Evolutionary conservation across 2,113 vertebrate species (phyloP).

Genomic region (Dermatemys mawii): DNA sequence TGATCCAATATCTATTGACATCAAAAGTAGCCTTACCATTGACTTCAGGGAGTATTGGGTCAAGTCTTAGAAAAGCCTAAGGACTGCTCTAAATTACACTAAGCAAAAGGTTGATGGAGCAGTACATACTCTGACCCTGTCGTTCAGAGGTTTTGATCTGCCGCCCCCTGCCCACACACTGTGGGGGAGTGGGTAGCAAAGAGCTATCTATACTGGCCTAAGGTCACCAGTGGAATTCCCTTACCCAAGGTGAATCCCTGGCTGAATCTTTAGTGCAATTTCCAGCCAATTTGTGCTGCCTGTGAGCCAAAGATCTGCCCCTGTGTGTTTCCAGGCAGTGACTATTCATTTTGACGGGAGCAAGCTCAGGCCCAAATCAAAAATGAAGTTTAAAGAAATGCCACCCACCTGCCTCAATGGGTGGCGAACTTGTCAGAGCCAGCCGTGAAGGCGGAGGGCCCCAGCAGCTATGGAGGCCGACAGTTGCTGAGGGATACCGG

Average conservation of each 20-base stretch:
- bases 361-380: neutral
- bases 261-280: neutral
- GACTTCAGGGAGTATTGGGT: neutral
- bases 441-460: too few relatives aligned
- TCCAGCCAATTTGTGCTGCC: neutral
- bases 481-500: neutral
- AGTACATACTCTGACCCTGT: neutral
- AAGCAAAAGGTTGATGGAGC: neutral
- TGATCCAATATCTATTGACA: neutral
- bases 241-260: neutral
- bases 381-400: neutral
- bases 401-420: neutral
- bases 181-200: neutral
- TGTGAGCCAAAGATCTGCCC: neutral
- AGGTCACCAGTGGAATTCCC: neutral
- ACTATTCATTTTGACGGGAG: neutral
- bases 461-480: neutral
- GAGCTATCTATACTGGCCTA: neutral
- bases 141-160: accelerated
- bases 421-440: neutral
- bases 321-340: neutral
- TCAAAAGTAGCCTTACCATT: neutral
- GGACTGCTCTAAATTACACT: neutral
- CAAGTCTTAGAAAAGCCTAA: neutral
- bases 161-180: neutral